phyloP scores from a whole-genome alignment of 2,113 vertebrate genomes.

The Axis porcinus region DNA sequence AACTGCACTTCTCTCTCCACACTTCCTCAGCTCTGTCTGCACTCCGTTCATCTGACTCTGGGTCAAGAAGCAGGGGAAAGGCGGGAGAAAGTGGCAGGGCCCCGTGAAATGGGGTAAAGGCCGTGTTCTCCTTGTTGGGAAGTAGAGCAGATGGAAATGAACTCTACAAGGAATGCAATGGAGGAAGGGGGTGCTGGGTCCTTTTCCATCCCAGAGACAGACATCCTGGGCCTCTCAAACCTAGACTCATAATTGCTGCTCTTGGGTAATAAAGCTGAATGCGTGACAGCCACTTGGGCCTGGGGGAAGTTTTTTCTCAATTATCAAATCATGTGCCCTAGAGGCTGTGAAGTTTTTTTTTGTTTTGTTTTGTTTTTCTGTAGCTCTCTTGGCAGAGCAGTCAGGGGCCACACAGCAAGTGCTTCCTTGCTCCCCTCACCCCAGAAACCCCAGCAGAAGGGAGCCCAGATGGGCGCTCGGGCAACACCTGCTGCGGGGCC shows the following conservation, averaged over 20 bases:
- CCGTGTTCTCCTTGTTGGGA: neutral
- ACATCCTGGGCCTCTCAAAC: neutral
- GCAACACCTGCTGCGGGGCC: neutral
- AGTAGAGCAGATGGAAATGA: neutral
- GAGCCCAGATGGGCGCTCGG: neutral
- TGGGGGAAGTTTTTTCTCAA: neutral
- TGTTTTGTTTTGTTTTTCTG: neutral
- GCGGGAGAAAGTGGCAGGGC: neutral
- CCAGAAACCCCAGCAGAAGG: neutral
- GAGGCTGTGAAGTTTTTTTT: neutral
- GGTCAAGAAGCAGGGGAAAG: constrained; percentile 1
- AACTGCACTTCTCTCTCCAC: neutral
- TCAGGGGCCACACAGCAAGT: neutral
- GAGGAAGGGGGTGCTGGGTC: neutral
- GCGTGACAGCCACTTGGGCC: neutral
- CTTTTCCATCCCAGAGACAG: neutral
- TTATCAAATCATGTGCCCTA: neutral
- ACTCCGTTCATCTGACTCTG: neutral
- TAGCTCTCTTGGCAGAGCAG: neutral
- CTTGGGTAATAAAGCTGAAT: neutral
- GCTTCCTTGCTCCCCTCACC: neutral
- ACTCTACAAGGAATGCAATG: neutral
- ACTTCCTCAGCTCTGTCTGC: neutral
- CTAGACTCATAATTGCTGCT: neutral
- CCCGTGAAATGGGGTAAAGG: neutral